Evolutionary conservation across 2,888 invertebrate species (phyloP).

Genomic region (Conistra vaccinii): DNA sequence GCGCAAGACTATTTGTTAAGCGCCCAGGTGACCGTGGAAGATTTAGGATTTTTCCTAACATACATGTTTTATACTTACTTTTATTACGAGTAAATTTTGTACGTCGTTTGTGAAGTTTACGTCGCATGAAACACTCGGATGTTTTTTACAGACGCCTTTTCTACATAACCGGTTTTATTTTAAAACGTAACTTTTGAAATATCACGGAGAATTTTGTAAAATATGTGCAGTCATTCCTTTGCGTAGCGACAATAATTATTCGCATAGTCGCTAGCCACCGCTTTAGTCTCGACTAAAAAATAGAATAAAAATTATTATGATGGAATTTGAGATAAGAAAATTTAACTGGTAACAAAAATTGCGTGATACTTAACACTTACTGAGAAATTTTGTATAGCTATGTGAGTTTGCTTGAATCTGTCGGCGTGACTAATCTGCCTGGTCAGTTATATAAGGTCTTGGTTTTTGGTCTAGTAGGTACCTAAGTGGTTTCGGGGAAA

Average conservation of each 20-base stretch:
- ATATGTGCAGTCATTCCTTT: slow-evolving; percentile 60
- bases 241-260: slow-evolving; percentile 58
- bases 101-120: slow-evolving; percentile 53
- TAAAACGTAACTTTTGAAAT: slow-evolving; percentile 52
- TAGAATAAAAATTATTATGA: slow-evolving; percentile 62
- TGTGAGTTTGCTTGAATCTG: slow-evolving; percentile 54
- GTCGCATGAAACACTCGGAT: slow-evolving; percentile 54
- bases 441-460: slow-evolving; percentile 56
- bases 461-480: slow-evolving; percentile 66
- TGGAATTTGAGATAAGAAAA: slow-evolving; percentile 64
- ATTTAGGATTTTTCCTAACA: slow-evolving; percentile 67
- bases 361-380: slow-evolving; percentile 67
- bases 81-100: slow-evolving; percentile 61
- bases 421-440: slow-evolving; percentile 58
- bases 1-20: slow-evolving; percentile 83
- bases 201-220: slow-evolving; percentile 47
- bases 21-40: slow-evolving; percentile 83
- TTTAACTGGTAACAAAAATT: slow-evolving; percentile 62
- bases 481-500: slow-evolving; percentile 80
- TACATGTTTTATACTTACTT: slow-evolving; percentile 59
- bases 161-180: slow-evolving; percentile 59
- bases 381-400: slow-evolving; percentile 56
- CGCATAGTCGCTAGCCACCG: slow-evolving; percentile 48
- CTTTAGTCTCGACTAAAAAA: slow-evolving; percentile 49
- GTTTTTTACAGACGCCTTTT: slow-evolving; percentile 52